These are phyloP conservation scores for Pleuronectes platessa DNA, from an alignment of 2,113 vertebrate genomes.

Conservation along the genomic window DNA sequence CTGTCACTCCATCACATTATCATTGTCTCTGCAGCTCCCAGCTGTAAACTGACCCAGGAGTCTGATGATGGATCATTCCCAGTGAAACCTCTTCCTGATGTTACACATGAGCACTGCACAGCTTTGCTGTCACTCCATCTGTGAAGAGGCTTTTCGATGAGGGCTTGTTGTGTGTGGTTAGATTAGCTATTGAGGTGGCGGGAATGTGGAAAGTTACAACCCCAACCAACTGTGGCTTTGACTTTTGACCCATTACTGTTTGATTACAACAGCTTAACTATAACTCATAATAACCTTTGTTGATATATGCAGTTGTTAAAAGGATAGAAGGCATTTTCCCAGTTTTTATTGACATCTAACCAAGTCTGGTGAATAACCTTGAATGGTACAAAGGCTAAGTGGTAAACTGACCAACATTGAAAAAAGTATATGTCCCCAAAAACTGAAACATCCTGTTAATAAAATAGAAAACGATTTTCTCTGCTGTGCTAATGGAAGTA, in stretches of 20 bases:
- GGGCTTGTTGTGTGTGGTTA: slow-evolving; percentile 17
- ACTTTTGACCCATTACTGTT: slow-evolving; percentile 15
- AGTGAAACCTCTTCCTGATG: slow-evolving; percentile 31
- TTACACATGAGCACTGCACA: slow-evolving; percentile 38
- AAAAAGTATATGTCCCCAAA: slow-evolving; percentile 17
- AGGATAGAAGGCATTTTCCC: too few relatives aligned
- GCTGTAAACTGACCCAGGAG: slow-evolving; percentile 55
- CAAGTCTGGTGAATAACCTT: too few relatives aligned
- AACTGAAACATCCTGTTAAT: too few relatives aligned
- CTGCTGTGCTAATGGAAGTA: too few relatives aligned
- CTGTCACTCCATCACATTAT: slow-evolving; percentile 43
- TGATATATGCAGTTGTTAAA: too few relatives aligned
- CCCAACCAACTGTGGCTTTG: background rate
- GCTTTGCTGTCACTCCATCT: slow-evolving; percentile 45
- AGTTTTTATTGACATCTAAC: too few relatives aligned
- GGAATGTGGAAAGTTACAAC: background rate
- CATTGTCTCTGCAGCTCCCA: slow-evolving; percentile 40
- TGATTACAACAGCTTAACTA: background rate
- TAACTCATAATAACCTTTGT: too few relatives aligned
- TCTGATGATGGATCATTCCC: slow-evolving; percentile 50
- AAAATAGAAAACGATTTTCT: too few relatives aligned
- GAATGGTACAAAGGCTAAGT: too few relatives aligned
- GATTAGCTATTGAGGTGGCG: slow-evolving; percentile 5
- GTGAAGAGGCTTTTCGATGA: slow-evolving; percentile 10
- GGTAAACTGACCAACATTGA: too few relatives aligned